These are phyloP conservation scores for Apamea anceps DNA, from an alignment of 2,888 invertebrate genomes.

Conservation along the genomic window DNA sequence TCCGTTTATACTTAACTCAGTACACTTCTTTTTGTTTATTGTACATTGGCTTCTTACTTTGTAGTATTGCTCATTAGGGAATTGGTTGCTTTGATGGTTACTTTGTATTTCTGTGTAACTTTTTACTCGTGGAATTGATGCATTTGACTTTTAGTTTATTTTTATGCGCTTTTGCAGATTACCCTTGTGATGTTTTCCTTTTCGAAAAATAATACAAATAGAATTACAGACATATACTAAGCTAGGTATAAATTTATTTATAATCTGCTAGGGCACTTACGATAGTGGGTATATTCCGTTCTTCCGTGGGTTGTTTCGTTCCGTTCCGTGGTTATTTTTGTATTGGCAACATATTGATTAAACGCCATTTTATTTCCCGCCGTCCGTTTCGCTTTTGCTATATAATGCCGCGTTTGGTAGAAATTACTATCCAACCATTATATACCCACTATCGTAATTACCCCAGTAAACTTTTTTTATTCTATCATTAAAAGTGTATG, in stretches of 20 bases:
- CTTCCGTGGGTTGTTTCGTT: too few species aligned
- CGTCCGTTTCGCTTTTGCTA: too few species aligned
- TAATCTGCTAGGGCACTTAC: background rate
- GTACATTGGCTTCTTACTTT: conserved; percentile 10
- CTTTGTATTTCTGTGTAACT: background rate
- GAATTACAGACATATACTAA: too few species aligned
- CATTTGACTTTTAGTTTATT: background rate
- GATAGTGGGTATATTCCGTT: background rate
- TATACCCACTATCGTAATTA: too few species aligned
- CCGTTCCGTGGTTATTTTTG: too few species aligned
- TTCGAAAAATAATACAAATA: background rate
- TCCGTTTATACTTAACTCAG: conserved; percentile 17
- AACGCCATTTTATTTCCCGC: too few species aligned
- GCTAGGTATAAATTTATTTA: background rate
- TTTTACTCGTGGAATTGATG: background rate
- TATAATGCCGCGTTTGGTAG: too few species aligned
- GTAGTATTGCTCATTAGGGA: conserved; percentile 24
- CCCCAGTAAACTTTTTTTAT: too few species aligned
- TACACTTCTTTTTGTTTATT: conserved; percentile 9
- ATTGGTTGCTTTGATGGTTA: conserved; percentile 4
- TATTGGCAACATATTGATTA: background rate
- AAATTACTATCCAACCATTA: too few species aligned
- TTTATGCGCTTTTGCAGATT: background rate
- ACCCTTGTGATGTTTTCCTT: background rate
- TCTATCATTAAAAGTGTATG: too few species aligned